Evolutionary conservation across 2,113 vertebrate genomes (phyloP), one percentile per base, ranked within the genome.

Genomic region (Pedionomus torquatus): DNA sequence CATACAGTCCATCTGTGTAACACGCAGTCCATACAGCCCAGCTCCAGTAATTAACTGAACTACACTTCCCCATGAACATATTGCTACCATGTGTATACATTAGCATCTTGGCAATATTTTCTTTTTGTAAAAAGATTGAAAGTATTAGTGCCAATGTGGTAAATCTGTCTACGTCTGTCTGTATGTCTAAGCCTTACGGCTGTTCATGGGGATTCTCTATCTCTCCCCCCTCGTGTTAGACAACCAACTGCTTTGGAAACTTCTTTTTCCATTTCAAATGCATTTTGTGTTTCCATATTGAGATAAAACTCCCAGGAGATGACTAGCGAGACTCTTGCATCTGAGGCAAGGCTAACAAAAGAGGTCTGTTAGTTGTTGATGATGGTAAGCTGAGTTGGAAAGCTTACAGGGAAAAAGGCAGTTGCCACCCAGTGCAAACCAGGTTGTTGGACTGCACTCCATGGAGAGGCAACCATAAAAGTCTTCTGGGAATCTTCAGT

Each of bases 21-120:
- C 72, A 95, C 86, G 82, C 41, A 92, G 94, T 92, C 80, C 91
- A 61, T 33, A 69, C 89, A 96, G 83, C 74, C 77, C 44, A 85
- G 83, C 86, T 95, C 76, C 74, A 95, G 89, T 87, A 97, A 97
- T 97, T 97, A 97, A 86, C 70, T 90, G 14, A 85, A 77, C 95
- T 89, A 65, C 93, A 70, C 31, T 95, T 97, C 89, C 89, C 91
- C 69, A 31, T n/a, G 88, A 97, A 87, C 94, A 96, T 95, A 97
- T 97, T 97, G 97, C 80, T 96, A 85, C 95, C 97, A 97, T 93
- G 94, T 97, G 95, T 87, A 87, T 95, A 75, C 61, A 96, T 97
- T 97, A 95, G 96, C 91, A 95, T 95, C 83, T 97, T 97, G 97
- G 95, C 97, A 97, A 95, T 94, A 96, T 95, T 97, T 95, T 95